Percentiles rank a stretch among this genome's conserved stretches.
phyloP scores from a whole-genome alignment of 2,113 vertebrate genomes.

The Phalacrocorax carbo region DNA sequence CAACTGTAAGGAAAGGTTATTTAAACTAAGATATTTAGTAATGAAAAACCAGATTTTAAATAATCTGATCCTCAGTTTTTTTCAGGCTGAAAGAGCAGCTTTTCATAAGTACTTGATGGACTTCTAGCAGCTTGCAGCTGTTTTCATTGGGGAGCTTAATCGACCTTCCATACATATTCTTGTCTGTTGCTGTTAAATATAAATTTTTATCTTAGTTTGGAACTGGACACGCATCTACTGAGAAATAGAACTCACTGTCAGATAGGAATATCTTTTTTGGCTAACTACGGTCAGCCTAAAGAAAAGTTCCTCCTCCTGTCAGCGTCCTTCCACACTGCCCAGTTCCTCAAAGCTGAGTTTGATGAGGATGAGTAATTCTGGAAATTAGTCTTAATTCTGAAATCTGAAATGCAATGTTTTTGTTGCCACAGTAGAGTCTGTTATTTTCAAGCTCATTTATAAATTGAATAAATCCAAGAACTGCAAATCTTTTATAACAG shows the following conservation, averaged over 20 bases:
- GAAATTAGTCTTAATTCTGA: not conserved
- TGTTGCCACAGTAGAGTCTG: not conserved
- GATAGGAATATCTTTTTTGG: not conserved
- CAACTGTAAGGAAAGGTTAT: not conserved
- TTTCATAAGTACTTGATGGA: not conserved
- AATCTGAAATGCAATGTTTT: not conserved
- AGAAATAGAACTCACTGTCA: not conserved
- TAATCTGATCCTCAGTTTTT: not conserved
- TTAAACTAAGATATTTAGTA: not conserved
- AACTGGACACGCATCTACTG: not conserved
- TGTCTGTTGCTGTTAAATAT: not conserved
- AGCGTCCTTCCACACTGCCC: not conserved
- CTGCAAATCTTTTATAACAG: not conserved
- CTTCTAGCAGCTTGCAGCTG: not conserved
- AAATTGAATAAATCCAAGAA: constrained; percentile 26
- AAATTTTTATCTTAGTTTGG: not conserved
- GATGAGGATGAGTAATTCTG: not conserved
- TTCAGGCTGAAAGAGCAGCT: not conserved
- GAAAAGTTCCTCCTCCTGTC: not conserved
- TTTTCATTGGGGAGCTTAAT: not conserved
- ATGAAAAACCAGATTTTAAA: not conserved
- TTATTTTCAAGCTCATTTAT: constrained; percentile 27
- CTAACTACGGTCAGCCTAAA: not conserved
- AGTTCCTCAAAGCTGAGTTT: not conserved
- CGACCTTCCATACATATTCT: not conserved